Conservation (phyloP, 35 echinoderm and acorn worm species). For the Apostichopus japonicus region DNA sequence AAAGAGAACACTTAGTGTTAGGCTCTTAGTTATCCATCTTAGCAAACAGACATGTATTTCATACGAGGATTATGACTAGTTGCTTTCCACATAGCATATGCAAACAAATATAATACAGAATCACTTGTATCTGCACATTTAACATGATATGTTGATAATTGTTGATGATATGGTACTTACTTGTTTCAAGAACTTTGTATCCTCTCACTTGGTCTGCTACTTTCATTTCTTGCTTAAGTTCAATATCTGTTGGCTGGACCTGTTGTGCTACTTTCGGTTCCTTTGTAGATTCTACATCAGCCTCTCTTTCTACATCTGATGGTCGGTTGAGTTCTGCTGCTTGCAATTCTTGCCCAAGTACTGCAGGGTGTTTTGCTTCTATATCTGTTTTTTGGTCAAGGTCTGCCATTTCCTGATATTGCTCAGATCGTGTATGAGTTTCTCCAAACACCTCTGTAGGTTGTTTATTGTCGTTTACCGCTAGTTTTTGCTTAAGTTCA, state of each 20-base stretch:
- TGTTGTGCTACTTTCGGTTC: too few relatives aligned
- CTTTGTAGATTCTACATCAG: not conserved
- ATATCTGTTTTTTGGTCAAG: not conserved
- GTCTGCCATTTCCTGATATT: not conserved
- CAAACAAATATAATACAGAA: too few relatives aligned
- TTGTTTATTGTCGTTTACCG: not conserved
- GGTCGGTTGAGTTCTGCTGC: not conserved
- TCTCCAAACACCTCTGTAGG: not conserved
- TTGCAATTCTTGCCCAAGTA: not conserved
- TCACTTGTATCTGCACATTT: too few relatives aligned
- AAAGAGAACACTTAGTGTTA: too few relatives aligned
- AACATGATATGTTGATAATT: too few relatives aligned
- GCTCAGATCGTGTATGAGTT: not conserved
- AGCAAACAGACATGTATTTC: too few relatives aligned
- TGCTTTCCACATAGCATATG: too few relatives aligned
- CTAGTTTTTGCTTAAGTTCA: not conserved
- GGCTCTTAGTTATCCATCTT: too few relatives aligned
- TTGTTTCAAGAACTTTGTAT: not conserved
- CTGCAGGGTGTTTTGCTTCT: not conserved
- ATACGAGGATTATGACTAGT: too few relatives aligned
- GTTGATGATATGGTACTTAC: too few relatives aligned
- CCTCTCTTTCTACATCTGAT: not conserved
- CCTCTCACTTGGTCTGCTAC: not conserved
- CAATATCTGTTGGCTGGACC: too few relatives aligned
- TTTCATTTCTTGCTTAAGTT: not conserved